Conservation (phyloP, 2,888 invertebrate species). For the Ichneumoninae sp. region DNA sequence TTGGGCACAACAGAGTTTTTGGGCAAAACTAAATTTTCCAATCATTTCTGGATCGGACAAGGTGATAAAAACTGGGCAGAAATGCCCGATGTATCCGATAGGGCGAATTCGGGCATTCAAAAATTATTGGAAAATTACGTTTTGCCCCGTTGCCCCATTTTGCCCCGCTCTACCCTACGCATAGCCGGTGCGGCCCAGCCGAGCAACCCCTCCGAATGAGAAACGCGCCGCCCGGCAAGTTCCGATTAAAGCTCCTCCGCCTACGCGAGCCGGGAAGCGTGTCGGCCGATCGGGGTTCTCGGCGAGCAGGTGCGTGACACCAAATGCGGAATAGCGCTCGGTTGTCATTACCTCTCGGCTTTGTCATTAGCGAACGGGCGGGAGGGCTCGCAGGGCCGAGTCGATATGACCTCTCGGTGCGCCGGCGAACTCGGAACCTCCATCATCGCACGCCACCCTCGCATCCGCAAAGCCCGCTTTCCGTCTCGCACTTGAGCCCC, state of each 20-base stretch:
- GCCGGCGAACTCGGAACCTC: not conserved
- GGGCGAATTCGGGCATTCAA: no score
- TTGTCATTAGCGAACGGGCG: conserved; percentile 57
- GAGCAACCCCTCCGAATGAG: conserved; percentile 28
- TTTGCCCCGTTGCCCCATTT: no score
- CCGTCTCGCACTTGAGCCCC: not conserved
- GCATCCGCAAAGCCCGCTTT: not conserved
- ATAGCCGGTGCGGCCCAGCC: not conserved
- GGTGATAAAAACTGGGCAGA: no score
- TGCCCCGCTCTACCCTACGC: no score
- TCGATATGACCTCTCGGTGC: conserved; percentile 53
- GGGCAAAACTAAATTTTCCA: no score
- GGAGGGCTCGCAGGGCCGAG: conserved; percentile 27
- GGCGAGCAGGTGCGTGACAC: conserved; percentile 52
- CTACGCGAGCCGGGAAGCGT: not conserved
- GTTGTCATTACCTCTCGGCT: conserved; percentile 59
- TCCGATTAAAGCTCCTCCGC: conserved; percentile 38
- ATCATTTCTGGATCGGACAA: no score
- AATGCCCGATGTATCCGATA: no score
- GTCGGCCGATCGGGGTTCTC: not conserved
- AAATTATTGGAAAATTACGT: no score
- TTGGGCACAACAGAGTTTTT: no score
- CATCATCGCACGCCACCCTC: conserved; percentile 22
- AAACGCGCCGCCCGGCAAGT: conserved; percentile 44
- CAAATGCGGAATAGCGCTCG: conserved; percentile 55